Conservation (phyloP, 2,888 invertebrate species). For the Acanthoscelides obtectus region DNA sequence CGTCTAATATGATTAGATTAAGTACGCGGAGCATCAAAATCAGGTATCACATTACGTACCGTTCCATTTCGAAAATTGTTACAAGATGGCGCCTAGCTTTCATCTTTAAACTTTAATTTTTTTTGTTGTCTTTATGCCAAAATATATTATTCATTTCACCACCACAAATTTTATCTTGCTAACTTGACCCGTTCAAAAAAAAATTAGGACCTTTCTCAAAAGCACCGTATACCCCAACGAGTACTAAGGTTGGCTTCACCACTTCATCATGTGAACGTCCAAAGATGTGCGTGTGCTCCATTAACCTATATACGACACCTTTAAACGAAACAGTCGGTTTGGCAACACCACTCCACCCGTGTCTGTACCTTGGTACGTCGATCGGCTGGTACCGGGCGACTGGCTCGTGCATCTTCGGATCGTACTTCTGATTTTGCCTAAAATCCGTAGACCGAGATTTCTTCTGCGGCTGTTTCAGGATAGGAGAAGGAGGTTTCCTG, state of each 20-base stretch:
- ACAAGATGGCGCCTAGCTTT: too few species aligned
- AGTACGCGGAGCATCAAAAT: too few species aligned
- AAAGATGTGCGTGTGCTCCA: constrained; percentile 5
- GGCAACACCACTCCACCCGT: constrained; percentile 52
- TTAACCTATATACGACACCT: constrained; percentile 54
- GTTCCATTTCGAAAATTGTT: too few species aligned
- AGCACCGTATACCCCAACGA: neutral
- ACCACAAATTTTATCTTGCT: too few species aligned
- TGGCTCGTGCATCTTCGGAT: constrained; percentile 71
- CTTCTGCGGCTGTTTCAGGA: constrained; percentile 40
- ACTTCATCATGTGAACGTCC: neutral
- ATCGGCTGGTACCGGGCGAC: constrained; percentile 69
- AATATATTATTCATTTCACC: too few species aligned
- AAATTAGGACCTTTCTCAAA: too few species aligned
- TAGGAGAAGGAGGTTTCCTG: constrained; percentile 40
- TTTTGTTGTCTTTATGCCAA: too few species aligned
- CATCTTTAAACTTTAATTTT: too few species aligned
- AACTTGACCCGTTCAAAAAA: too few species aligned
- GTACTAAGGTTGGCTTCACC: neutral
- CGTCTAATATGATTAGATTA: too few species aligned
- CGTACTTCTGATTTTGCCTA: constrained; percentile 62
- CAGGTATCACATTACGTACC: too few species aligned
- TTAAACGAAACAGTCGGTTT: constrained; percentile 70
- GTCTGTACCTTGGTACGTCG: constrained; percentile 41
- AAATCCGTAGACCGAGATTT: constrained; percentile 41